Evolutionary conservation across 2,113 vertebrate genomes (phyloP).

Genomic region (Mugil cephalus): DNA sequence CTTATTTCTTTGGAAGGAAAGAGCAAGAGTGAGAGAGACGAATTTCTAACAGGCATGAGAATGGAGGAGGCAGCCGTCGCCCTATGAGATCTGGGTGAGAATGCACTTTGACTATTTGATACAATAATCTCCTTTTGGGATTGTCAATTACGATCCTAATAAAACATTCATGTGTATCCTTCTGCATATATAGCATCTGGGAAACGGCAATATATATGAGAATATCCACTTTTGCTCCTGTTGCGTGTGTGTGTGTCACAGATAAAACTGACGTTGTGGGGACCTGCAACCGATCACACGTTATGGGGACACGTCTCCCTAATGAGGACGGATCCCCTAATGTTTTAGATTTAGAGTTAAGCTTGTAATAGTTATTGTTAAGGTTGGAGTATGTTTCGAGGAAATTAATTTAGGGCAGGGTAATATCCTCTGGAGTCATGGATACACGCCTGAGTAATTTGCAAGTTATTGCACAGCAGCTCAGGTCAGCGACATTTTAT

Average conservation of each 20-base stretch:
- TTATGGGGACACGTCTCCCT: too few species aligned
- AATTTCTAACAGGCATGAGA: conserved; percentile 29
- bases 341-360: too few species aligned
- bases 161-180: conserved; percentile 57
- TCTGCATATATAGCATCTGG: conserved; percentile 34
- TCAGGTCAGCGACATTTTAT: conserved; percentile 31
- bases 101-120: conserved; percentile 45
- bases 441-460: conserved; percentile 26
- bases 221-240: neutral
- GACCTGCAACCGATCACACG: too few species aligned
- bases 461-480: conserved; percentile 32
- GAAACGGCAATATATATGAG: conserved; percentile 28
- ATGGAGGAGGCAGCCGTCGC: conserved; percentile 25
- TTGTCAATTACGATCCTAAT: conserved; percentile 63
- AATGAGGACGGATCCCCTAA: too few species aligned
- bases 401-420: too few species aligned
- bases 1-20: conserved; percentile 1
- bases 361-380: too few species aligned
- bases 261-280: too few species aligned
- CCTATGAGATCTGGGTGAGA: conserved; percentile 16
- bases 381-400: too few species aligned
- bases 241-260: neutral
- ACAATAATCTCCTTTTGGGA: conserved; percentile 62
- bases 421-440: too few species aligned
- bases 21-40: neutral